phyloP scores from a whole-genome alignment of 2,888 invertebrate species.

The Sarcophaga rosellei region DNA sequence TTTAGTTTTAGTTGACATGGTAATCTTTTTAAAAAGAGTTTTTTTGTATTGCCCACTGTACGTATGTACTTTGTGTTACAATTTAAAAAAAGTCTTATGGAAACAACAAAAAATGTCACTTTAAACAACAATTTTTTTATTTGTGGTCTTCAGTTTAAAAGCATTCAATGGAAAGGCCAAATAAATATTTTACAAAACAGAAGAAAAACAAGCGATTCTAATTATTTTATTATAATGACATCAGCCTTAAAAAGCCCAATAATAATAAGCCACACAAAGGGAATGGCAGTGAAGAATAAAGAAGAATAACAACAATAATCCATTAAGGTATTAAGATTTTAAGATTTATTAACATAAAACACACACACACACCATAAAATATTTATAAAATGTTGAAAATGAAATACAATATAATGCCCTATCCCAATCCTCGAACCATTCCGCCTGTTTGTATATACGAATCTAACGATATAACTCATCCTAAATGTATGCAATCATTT shows the following conservation, averaged over 20 bases:
- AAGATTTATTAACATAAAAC: background rate
- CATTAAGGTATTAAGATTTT: background rate
- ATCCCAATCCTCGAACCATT: background rate
- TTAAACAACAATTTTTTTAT: too few relatives aligned
- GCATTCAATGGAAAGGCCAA: too few relatives aligned
- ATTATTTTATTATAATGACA: background rate
- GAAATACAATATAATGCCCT: background rate
- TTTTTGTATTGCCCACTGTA: too few relatives aligned
- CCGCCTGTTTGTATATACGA: background rate
- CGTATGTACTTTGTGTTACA: too few relatives aligned
- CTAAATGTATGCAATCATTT: slow-evolving; percentile 6
- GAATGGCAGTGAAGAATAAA: background rate
- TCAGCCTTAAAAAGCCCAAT: background rate
- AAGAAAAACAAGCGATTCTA: too few relatives aligned
- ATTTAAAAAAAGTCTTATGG: too few relatives aligned
- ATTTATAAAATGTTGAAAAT: background rate
- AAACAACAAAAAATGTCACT: too few relatives aligned
- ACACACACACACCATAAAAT: background rate
- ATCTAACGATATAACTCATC: background rate
- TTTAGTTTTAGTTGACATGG: too few relatives aligned
- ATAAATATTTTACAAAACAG: too few relatives aligned
- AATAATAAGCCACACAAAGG: background rate
- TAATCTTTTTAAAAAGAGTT: too few relatives aligned
- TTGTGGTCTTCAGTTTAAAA: too few relatives aligned
- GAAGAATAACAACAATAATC: background rate